A percentile compares a stretch with the other conserved stretches of the same genome.
phyloP scores from a whole-genome alignment of 2,888 invertebrate species.

The Chymomyza procnemis region DNA sequence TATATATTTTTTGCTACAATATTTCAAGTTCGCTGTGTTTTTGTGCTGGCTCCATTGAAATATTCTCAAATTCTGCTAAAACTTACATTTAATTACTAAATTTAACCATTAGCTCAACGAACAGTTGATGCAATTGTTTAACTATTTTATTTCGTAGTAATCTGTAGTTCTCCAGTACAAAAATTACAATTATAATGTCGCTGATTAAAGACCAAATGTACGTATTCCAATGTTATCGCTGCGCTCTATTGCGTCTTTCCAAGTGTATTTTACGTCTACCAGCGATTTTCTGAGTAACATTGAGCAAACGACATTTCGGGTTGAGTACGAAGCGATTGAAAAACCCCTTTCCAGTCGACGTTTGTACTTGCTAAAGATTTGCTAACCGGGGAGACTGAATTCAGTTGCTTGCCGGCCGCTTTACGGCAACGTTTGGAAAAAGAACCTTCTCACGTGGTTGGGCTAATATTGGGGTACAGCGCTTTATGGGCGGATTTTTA shows the following conservation, averaged over 20 bases:
- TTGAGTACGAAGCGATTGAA: not conserved
- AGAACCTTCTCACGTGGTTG: constrained; percentile 32
- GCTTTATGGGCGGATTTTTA: not conserved
- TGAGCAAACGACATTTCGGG: constrained; percentile 3
- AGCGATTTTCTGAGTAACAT: constrained; percentile 34
- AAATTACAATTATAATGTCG: not conserved
- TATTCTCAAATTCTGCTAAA: not conserved
- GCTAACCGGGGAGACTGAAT: constrained; percentile 40
- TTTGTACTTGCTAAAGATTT: constrained; percentile 40
- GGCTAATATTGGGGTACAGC: constrained; percentile 1
- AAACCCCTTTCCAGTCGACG: constrained; percentile 41
- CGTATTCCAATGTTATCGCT: constrained; percentile 41
- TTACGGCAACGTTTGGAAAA: constrained; percentile 36
- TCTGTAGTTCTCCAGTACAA: constrained; percentile 3
- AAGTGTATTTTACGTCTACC: constrained; percentile 15
- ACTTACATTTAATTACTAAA: not conserved
- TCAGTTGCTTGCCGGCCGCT: constrained; percentile 52
- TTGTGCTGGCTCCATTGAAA: no score
- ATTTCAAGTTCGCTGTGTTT: no score
- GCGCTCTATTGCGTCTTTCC: constrained; percentile 2
- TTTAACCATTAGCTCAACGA: not conserved
- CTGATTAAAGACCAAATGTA: constrained; percentile 33
- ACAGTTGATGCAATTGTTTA: not conserved
- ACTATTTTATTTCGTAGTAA: constrained; percentile 10
- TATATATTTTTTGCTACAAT: no score